Conservation (phyloP, 2,113 vertebrate species). For the Clarias magur region DNA sequence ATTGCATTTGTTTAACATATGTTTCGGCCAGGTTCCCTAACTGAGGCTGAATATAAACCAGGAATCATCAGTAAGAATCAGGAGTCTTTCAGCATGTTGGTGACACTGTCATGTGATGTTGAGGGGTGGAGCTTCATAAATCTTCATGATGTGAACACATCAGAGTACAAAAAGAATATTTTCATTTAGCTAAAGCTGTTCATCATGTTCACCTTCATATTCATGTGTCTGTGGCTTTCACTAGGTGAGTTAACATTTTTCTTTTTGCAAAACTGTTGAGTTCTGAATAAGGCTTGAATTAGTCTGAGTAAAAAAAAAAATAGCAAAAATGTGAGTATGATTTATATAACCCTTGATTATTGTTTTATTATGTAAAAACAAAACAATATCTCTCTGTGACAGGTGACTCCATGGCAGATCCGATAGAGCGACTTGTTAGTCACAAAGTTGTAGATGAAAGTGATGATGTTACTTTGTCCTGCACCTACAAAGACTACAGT, state of each 20-base stretch:
- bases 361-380: not conserved
- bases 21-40: no score
- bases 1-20: no score
- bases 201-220: not conserved
- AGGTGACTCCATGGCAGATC: slow-evolving; percentile 9
- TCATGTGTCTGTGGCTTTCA: not conserved
- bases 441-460: not conserved
- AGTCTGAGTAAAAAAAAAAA: no score
- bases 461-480: slow-evolving; percentile 12
- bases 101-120: not conserved
- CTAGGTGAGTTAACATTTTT: not conserved
- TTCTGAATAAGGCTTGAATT: no score
- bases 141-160: not conserved
- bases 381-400: not conserved
- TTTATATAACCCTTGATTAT: not conserved
- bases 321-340: not conserved
- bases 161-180: not conserved
- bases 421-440: not conserved
- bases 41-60: no score
- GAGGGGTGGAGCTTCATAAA: not conserved
- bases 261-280: no score
- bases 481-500: not conserved
- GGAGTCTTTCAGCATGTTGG: not conserved
- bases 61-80: not conserved
- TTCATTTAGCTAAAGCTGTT: not conserved